Conservation (phyloP, 1,140 invertebrate species). For the Sycophaga agraensis region DNA sequence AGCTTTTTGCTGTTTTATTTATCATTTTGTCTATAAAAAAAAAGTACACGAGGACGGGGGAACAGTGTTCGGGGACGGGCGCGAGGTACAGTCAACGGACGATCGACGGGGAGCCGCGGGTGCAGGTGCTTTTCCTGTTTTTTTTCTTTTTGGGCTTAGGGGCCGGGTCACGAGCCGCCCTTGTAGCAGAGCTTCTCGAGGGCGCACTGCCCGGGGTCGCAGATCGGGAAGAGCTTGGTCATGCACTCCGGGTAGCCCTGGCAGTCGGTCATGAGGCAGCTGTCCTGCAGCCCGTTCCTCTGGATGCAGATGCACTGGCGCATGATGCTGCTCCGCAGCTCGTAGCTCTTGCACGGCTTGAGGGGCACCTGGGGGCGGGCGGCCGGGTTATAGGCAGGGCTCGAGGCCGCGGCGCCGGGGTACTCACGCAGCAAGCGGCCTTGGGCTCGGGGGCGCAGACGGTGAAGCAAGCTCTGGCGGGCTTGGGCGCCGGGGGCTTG, state of each 20-base stretch:
- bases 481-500: too few species aligned
- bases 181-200: constrained; percentile 49
- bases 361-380: constrained; percentile 23
- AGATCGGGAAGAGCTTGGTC: constrained; percentile 67
- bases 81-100: too few species aligned
- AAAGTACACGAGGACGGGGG: too few species aligned
- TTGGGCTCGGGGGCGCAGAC: background rate
- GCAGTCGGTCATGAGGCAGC: constrained; percentile 69
- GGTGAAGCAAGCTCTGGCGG: too few species aligned
- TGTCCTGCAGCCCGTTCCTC: constrained; percentile 75
- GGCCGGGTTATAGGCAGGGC: too few species aligned
- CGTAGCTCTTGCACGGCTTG: constrained; percentile 62
- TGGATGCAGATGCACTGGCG: constrained; percentile 73
- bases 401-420: too few species aligned
- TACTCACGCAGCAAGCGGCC: constrained; percentile 36
- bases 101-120: too few species aligned
- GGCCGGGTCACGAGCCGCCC: constrained; percentile 27
- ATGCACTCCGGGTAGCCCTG: constrained; percentile 69
- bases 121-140: too few species aligned
- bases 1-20: too few species aligned
- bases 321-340: constrained; percentile 67
- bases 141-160: too few species aligned
- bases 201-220: constrained; percentile 60
- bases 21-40: too few species aligned
- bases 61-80: too few species aligned